Evolutionary conservation across 2,113 vertebrate species (phyloP), one percentile per base, ranked within the genome.

Genomic region (Eudyptes chrysolophus): DNA sequence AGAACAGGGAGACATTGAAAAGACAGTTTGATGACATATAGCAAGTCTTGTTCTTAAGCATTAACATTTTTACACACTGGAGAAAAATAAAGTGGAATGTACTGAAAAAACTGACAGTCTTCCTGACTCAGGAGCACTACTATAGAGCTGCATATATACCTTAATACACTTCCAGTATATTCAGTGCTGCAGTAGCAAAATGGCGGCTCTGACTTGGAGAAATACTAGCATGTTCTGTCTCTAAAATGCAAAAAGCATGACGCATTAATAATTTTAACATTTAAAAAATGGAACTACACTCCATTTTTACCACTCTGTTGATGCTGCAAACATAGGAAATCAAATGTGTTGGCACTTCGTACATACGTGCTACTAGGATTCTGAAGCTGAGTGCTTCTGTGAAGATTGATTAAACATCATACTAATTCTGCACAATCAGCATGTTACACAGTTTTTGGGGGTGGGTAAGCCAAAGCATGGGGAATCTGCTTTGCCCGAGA

Each of bases 401-500:
- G 75, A 69, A 88, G 66, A 66, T 62, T 92, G 62, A 88, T 96
- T 88, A 95, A 96, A 46, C 34, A 77, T 87, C 75, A 20, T 55
- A 46, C 38, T 81, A 94, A 90, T 89, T 96, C 83, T 90, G 85
- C 94, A 90, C n/a, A 62, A 74, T 79, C 83, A 88, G 71, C 85
- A 54, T 54, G 25, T 55, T 86, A 15, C n/a, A 74, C 44, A 80
- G 66, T 46, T 96, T 95, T 96, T 93, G 30, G 82, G 76, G 78
- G 68, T 77, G 76, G 44, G 55, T 90, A 88, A 94, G 68, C 38
- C 86, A 88, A 90, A 92, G 76, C 83, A 55, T 77, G 80, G 80
- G 94, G 64, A 92, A 96, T 90, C 85, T 90, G 12, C 79, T 97
- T 96, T 94, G 68, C 60, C 38, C 5, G 8, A 94, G n/a, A 60